Evolutionary conservation across 64 coral and sea anemone genomes (phyloP).

Genomic region (Montipora foliosa): DNA sequence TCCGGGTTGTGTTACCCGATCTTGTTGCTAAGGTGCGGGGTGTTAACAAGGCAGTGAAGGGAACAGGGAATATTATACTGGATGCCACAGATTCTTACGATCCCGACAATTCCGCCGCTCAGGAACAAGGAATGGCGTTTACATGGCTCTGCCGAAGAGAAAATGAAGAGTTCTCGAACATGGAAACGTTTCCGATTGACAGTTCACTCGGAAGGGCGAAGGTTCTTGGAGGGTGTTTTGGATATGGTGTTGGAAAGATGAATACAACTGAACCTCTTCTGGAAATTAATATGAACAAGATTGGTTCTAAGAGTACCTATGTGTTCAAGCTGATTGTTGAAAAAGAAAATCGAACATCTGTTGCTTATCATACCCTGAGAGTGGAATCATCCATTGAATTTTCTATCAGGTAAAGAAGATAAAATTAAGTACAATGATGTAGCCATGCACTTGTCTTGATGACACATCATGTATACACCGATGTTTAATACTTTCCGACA

Average conservation of each 20-base stretch:
- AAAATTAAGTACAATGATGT: too few species aligned
- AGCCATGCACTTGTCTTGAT: too few species aligned
- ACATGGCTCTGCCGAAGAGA: slow-evolving; percentile 85
- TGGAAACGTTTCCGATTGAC: slow-evolving; percentile 51
- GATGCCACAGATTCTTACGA: slow-evolving; percentile 78
- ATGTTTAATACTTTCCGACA: too few species aligned
- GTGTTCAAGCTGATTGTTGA: slow-evolving; percentile 74
- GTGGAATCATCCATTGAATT: slow-evolving; percentile 80
- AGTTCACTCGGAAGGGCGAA: slow-evolving; percentile 9
- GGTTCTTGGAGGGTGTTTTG: slow-evolving; percentile 87
- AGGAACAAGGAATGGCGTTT: slow-evolving; percentile 55
- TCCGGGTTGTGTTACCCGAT: slow-evolving; percentile 64
- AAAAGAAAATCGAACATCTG: slow-evolving; percentile 46
- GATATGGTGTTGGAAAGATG: slow-evolving; percentile 78
- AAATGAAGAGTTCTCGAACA: slow-evolving; percentile 61
- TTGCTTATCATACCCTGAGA: slow-evolving; percentile 43
- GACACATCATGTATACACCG: too few species aligned
- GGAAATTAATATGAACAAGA: slow-evolving; percentile 24
- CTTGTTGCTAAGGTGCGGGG: slow-evolving; percentile 69
- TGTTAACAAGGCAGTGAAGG: slow-evolving; percentile 59
- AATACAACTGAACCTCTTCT: slow-evolving; percentile 53
- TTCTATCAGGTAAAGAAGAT: slow-evolving; percentile 67
- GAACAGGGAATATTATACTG: slow-evolving; percentile 53
- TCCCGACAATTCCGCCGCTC: slow-evolving; percentile 33
- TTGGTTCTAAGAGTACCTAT: slow-evolving; percentile 61